phyloP scores from a whole-genome alignment of 2,113 vertebrate species.

The Formicarius rufipectus region DNA sequence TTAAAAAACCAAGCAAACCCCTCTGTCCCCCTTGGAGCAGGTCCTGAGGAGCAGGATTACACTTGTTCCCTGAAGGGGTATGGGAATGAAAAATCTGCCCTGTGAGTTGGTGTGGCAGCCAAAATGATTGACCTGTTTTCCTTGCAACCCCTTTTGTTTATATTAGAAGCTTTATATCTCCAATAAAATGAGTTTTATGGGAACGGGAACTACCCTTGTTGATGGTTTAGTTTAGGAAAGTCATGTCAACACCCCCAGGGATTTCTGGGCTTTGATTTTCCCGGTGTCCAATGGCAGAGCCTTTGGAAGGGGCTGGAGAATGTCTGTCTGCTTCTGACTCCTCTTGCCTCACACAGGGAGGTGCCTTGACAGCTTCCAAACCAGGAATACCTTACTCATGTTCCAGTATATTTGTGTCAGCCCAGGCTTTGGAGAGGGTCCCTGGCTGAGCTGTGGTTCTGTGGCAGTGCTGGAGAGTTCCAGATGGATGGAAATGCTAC shows the following conservation, averaged over 20 bases:
- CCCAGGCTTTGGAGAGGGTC: constrained; percentile 13
- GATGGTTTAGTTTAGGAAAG: constrained; percentile 38
- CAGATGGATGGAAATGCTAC: constrained; percentile 38
- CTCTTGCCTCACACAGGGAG: not conserved
- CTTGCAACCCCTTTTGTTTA: not conserved
- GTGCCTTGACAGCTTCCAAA: constrained; percentile 50
- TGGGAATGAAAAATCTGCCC: not conserved
- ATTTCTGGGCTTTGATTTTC: constrained; percentile 41
- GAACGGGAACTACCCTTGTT: not conserved
- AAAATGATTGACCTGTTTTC: not conserved
- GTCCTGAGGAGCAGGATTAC: not conserved
- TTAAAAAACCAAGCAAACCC: not conserved
- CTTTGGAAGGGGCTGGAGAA: not conserved
- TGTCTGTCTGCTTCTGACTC: not conserved
- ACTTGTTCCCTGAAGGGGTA: not conserved
- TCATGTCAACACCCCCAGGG: constrained; percentile 4
- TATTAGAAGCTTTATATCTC: constrained; percentile 26
- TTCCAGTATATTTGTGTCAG: constrained; percentile 45
- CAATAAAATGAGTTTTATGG: constrained; percentile 41
- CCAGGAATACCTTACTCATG: constrained; percentile 58
- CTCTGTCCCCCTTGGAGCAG: not conserved
- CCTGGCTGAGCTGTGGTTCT: not conserved
- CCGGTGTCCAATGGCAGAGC: constrained; percentile 1
- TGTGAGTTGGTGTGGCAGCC: not conserved
- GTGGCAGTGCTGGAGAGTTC: constrained; percentile 32